Evolutionary conservation across 2,113 vertebrate species (phyloP).

Genomic region (Calonectris borealis): DNA sequence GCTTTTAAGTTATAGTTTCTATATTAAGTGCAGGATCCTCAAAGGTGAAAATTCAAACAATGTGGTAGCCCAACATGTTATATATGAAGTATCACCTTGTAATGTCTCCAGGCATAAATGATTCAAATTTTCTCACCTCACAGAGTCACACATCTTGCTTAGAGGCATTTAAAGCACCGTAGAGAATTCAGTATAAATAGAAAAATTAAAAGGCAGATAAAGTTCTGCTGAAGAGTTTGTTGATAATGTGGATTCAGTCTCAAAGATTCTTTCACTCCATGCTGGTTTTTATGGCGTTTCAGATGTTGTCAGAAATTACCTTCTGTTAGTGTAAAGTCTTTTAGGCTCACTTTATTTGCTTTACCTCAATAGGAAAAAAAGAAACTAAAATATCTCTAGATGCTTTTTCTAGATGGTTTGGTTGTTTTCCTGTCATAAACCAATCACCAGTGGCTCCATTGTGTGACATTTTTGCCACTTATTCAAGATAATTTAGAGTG

Average conservation of each 20-base stretch:
- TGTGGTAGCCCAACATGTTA: rapidly evolving
- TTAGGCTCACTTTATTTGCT: neutral
- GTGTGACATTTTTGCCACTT: neutral
- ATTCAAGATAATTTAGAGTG: neutral
- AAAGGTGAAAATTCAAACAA: neutral
- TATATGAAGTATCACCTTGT: neutral
- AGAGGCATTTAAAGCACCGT: neutral
- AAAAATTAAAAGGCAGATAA: neutral
- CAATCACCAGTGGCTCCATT: neutral
- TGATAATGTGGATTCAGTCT: neutral
- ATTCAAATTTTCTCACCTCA: neutral
- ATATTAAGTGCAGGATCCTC: neutral
- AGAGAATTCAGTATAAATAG: neutral
- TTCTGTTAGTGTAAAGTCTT: neutral
- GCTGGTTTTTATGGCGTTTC: neutral
- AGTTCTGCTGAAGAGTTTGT: neutral
- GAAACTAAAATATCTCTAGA: neutral
- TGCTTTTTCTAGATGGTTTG: neutral
- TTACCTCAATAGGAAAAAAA: neutral
- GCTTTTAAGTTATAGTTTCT: neutral
- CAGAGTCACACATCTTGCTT: neutral
- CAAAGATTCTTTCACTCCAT: neutral
- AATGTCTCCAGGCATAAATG: neutral
- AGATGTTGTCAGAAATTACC: neutral
- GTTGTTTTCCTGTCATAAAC: neutral